Conservation (phyloP, 2,888 invertebrate species). For the Oligia strigilis region DNA sequence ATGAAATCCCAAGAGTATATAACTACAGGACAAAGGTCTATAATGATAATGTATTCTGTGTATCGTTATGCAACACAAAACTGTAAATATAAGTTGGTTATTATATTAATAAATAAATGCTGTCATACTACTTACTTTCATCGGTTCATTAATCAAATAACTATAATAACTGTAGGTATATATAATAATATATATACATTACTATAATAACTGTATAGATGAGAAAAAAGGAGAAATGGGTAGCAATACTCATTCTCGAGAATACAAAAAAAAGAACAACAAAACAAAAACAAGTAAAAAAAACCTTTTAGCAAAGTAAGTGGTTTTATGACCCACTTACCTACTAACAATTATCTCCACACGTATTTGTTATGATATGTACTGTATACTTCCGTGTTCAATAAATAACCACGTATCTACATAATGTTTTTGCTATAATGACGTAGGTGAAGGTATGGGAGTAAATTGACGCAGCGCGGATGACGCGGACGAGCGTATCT, state of each 20-base stretch:
- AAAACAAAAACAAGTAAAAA: background rate
- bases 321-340: background rate
- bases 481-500: conserved; percentile 51
- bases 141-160: background rate
- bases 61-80: background rate
- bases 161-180: no score
- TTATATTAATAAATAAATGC: background rate
- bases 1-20: background rate
- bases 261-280: no score
- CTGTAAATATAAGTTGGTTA: background rate
- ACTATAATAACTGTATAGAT: background rate
- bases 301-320: background rate
- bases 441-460: conserved; percentile 52
- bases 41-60: background rate
- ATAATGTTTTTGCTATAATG: conserved; percentile 46
- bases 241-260: no score
- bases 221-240: background rate
- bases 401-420: conserved; percentile 24
- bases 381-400: conserved; percentile 25
- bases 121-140: background rate
- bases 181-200: no score
- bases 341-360: background rate
- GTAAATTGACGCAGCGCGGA: conserved; percentile 53
- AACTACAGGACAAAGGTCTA: background rate
- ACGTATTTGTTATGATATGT: background rate